These are phyloP conservation scores for Agonopterix alstromeriana DNA, from an alignment of 2,888 invertebrate species.

Conservation along the genomic window DNA sequence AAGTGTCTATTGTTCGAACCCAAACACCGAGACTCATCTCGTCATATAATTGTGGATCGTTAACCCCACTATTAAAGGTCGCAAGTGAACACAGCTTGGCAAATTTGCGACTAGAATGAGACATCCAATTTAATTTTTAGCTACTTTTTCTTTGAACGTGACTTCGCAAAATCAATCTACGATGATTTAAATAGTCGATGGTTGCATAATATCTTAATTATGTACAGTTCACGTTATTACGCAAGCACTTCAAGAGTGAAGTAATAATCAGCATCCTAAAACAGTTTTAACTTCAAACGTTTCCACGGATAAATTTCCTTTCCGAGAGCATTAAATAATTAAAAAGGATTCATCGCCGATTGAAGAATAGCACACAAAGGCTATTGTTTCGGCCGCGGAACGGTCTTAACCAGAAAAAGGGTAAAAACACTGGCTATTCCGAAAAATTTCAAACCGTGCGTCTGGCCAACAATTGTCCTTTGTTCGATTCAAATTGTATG, in stretches of 20 bases:
- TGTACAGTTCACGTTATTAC: slow-evolving; percentile 7
- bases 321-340: slow-evolving; percentile 7
- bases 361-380: slow-evolving; percentile 27
- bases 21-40: slow-evolving; percentile 33
- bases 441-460: slow-evolving; percentile 13
- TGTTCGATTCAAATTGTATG: slow-evolving; percentile 3
- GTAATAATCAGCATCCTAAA: slow-evolving; percentile 14
- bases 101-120: slow-evolving; percentile 30
- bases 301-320: slow-evolving; percentile 6
- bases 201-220: too few relatives aligned
- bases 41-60: slow-evolving; percentile 41
- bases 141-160: too few relatives aligned
- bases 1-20: slow-evolving; percentile 39
- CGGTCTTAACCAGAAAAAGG: slow-evolving; percentile 21
- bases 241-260: neutral
- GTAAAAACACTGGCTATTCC: slow-evolving; percentile 17
- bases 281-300: slow-evolving; percentile 1
- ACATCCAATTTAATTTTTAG: too few relatives aligned
- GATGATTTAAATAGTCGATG: too few relatives aligned
- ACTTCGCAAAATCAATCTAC: too few relatives aligned
- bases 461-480: slow-evolving; percentile 14
- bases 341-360: slow-evolving; percentile 21
- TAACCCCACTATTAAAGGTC: slow-evolving; percentile 36
- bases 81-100: slow-evolving; percentile 18
- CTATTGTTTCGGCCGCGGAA: slow-evolving; percentile 22